Evolutionary conservation across 2,797 vertebrate species (phyloP), one percentile per base, ranked within the genome.

Genomic region (Protonibea diacanthus): DNA sequence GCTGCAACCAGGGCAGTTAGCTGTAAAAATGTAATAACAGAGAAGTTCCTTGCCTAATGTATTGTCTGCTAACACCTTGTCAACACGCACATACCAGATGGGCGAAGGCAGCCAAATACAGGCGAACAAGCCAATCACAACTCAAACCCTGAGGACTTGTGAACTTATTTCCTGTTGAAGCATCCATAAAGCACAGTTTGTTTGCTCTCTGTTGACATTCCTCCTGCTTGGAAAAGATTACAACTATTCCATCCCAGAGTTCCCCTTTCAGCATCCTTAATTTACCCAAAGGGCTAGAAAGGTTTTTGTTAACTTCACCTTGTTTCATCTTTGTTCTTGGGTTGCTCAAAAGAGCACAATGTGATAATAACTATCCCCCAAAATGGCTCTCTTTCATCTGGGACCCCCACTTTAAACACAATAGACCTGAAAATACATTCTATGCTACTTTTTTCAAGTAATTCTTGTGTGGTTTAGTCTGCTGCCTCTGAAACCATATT

Each of bases 11-110:
- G 12, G 63, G 51, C 67, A 58, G 48, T 72, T 15, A 40, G 44
- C 62, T 66, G 33, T 78, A 76, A 78, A 83, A 66, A 38, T 18
- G 0, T 71, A 85, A 86, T 65, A 75, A 86, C 47, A 83, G 33
- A 68, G 65, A 60, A 44, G 76, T 45, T 56, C 9, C 55, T 69
- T 3, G 6, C 29, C 60, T 75, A 44, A 79, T 82, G 82, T 61
- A 62, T 77, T 78, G 70, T 88, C 79, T 78, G 76, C 82, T 90
- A 68, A 77, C 86, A 86, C 72, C 77, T 74, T 84, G 82, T 85
- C 83, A 85, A 47, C 60, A 68, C 64, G 51, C 71, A 70, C 72
- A 87, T 68, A 87, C 81, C 84, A 88, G 81, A 87, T 66, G 76
- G 63, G 58, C 74, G 27, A 78, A 57, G 27, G 57, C 67, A 56